Evolutionary conservation across 2,797 vertebrate genomes (phyloP).

Genomic region (Lutjanus campechanus): DNA sequence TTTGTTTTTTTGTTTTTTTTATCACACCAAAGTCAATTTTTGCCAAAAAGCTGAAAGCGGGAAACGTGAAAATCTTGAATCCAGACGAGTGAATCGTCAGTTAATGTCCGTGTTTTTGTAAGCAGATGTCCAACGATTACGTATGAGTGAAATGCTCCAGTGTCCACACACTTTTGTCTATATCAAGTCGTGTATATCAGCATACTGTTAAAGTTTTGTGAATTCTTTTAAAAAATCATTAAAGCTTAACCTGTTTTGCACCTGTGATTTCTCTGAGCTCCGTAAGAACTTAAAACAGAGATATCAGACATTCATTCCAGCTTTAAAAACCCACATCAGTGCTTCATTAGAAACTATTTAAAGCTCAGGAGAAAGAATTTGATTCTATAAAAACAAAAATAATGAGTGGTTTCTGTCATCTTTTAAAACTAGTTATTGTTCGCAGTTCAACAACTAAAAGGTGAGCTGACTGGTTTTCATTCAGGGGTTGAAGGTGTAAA

Average conservation of each 20-base stretch:
- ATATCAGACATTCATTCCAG: not conserved
- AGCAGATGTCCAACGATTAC: not conserved
- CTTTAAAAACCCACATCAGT: not conserved
- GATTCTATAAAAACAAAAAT: not conserved
- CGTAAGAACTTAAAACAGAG: not conserved
- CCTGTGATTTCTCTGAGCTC: not conserved
- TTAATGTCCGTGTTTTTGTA: not conserved
- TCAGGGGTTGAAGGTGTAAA: not conserved
- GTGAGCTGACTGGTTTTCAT: not conserved
- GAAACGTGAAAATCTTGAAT: not conserved
- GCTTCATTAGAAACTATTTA: not conserved
- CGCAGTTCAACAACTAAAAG: not conserved
- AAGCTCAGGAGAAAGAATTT: conserved; percentile 4
- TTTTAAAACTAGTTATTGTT: not conserved
- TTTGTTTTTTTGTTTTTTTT: too few species aligned
- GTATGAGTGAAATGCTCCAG: not conserved
- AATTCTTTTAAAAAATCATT: not conserved
- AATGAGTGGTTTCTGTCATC: not conserved
- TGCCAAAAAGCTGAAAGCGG: too few species aligned
- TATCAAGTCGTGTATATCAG: not conserved
- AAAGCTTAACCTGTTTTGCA: conserved; percentile 25
- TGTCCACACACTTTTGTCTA: conserved; percentile 21
- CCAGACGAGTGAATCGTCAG: not conserved
- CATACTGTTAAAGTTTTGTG: too few species aligned
- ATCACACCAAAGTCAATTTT: too few species aligned